Percentiles rank a stretch among this genome's conserved stretches.
phyloP scores from a whole-genome alignment of 92 coral and sea anemone species.

The Phenganax stokvisi region DNA sequence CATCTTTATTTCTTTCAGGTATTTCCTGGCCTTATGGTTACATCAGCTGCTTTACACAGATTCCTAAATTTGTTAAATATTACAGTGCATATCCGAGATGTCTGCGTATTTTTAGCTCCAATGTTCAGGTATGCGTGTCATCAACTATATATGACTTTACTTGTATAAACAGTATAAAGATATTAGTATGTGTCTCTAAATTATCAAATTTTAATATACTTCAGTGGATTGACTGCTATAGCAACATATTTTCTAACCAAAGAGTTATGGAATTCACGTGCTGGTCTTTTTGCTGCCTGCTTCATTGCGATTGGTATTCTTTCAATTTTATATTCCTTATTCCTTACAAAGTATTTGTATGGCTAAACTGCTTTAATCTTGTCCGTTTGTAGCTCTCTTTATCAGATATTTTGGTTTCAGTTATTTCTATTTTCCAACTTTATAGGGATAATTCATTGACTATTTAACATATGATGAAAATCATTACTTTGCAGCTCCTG shows the following conservation, averaged over 20 bases:
- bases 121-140: conserved; percentile 60
- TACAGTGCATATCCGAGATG: conserved; percentile 94
- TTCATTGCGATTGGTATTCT: conserved; percentile 72
- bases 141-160: neutral
- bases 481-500: conserved; percentile 65
- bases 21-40: conserved; percentile 94
- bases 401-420: neutral
- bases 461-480: neutral
- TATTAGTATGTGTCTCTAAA: neutral
- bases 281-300: conserved; percentile 98
- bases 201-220: neutral
- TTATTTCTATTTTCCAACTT: neutral
- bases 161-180: neutral
- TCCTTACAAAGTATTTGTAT: neutral
- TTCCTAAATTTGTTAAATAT: conserved; percentile 71
- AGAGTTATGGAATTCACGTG: conserved; percentile 97
- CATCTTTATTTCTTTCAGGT: conserved; percentile 52
- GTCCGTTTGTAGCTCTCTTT: neutral
- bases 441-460: neutral
- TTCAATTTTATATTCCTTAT: neutral
- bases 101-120: conserved; percentile 95
- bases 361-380: neutral
- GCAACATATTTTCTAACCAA: conserved; percentile 91
- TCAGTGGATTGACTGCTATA: conserved; percentile 93
- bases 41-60: conserved; percentile 86